Base-by-base conservation (phyloP, 2,797 vertebrate species). In the Pelochelys cantorii region DNA sequence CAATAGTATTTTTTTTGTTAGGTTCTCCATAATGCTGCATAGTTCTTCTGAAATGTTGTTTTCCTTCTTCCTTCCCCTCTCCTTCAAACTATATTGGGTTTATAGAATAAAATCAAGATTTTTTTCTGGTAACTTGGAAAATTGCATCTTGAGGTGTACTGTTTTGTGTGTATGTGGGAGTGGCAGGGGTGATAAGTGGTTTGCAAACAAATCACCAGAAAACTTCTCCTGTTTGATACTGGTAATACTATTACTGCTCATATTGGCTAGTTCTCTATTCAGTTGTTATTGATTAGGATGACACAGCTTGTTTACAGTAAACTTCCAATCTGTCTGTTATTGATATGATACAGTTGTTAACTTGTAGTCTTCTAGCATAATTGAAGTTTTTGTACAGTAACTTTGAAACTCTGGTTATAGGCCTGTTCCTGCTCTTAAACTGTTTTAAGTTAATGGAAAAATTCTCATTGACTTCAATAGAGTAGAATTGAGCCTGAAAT, bases 21-120 rank as follows among this genome's bases (percentile, higher is more conserved):
- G 34, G 15, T 17, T 85, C 59, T 6, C 1, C 65, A 10, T 29
- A 94, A 83, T 84, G 4, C 15, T 86, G 91, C 8, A 2, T 0
- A 1, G 90, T 91, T 71, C 82, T 94, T 92, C 71, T 48, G 23
- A 79, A 92, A 60, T 48, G 20, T 29, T 71, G 81, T 88, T 77
- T 93, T 87, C 80, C 83, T 31, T 25, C 5, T 1, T 85, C 29
- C 27, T 37, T 37, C 83, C 83, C 74, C 80, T 81, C 65, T 12
- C 31, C 23, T 2, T 83, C 10, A 79, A 92, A 4, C 75, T 3
- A 0, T 53, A 13, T 82, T 25, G 78, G n/a, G 13, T 87, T 87
- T 27, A 55, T 13, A 84, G n/a, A 80, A 65, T n/a, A 86, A 79
- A 81, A 88, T 71, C 22, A 9, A 54, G 17, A 8, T 59, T 37